Conservation (phyloP, 2,113 vertebrate genomes). For the Corydoras maculifer region DNA sequence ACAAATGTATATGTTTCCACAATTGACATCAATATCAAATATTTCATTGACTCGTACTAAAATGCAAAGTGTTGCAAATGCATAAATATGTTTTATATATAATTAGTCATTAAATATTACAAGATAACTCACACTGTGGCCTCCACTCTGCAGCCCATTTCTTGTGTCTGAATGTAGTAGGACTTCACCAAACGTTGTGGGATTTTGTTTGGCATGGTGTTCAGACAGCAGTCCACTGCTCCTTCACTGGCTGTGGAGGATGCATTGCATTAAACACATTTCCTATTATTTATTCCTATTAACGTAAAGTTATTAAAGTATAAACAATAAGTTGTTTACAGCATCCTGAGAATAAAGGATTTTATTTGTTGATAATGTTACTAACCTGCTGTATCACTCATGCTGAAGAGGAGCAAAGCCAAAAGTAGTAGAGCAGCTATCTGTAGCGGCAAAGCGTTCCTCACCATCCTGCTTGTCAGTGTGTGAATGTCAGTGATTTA, state of each 20-base stretch:
- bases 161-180: constrained; percentile 31
- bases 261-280: neutral
- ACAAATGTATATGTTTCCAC: too few relatives aligned
- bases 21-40: neutral
- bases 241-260: constrained; percentile 31
- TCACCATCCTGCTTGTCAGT: constrained; percentile 19
- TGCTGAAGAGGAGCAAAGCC: constrained; percentile 9
- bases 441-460: constrained; percentile 12
- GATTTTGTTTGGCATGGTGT: constrained; percentile 20
- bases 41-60: neutral
- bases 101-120: too few relatives aligned
- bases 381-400: constrained; percentile 20
- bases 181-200: constrained; percentile 26
- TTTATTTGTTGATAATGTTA: too few relatives aligned
- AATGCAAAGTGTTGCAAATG: too few relatives aligned
- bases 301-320: too few relatives aligned
- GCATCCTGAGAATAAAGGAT: too few relatives aligned
- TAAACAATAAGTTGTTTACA: too few relatives aligned
- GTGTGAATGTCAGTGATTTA: constrained; percentile 1
- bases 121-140: constrained; percentile 45
- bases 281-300: too few relatives aligned
- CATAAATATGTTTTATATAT: too few relatives aligned
- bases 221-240: constrained; percentile 46
- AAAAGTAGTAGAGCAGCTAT: constrained; percentile 31
- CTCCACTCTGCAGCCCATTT: constrained; percentile 32